Percentiles rank a stretch among this genome's conserved stretches.
phyloP scores from a whole-genome alignment of 2,797 vertebrate species.

The Sebastolobus alascanus region DNA sequence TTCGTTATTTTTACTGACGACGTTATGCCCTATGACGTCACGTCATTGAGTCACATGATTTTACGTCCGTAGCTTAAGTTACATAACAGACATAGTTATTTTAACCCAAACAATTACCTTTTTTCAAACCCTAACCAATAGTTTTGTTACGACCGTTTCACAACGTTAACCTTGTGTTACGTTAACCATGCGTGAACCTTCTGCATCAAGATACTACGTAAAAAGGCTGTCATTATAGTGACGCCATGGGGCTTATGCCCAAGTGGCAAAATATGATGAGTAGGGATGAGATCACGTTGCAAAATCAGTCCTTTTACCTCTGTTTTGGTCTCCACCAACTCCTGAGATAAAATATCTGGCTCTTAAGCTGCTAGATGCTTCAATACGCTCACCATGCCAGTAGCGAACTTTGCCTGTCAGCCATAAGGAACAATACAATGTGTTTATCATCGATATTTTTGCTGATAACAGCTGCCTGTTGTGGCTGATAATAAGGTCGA shows the following conservation, averaged over 20 bases:
- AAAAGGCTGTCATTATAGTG: neutral
- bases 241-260: neutral
- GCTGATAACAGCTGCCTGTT: neutral
- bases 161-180: neutral
- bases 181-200: neutral
- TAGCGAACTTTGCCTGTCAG: neutral
- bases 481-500: neutral
- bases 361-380: neutral
- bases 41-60: no score
- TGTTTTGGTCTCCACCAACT: neutral
- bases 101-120: no score
- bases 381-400: neutral
- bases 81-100: no score
- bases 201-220: fast-evolving
- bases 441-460: neutral
- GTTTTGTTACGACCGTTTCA: neutral
- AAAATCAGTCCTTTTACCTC: neutral
- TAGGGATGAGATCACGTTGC: fast-evolving
- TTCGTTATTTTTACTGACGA: fast-evolving
- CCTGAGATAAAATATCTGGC: neutral
- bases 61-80: fast-evolving
- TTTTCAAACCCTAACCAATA: neutral
- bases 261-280: neutral
- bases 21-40: fast-evolving
- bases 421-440: neutral